Conservation (phyloP, 2,113 vertebrate species). For the Helogale parvula region DNA sequence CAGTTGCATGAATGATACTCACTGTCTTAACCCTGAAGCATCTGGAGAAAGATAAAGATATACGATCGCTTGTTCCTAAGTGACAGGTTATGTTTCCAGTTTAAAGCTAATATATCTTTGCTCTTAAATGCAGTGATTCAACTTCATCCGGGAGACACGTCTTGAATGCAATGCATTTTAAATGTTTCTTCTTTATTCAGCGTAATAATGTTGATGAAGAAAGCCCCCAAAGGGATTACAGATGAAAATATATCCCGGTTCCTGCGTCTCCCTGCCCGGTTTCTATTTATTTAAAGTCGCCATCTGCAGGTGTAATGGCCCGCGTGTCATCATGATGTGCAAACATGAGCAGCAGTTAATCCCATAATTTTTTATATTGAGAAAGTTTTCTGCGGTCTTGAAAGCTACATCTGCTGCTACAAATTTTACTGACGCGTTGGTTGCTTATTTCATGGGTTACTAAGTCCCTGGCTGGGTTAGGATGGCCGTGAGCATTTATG, state of each 20-base stretch:
- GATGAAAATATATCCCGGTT: neutral
- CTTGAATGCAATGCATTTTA: neutral
- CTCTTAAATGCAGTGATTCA: neutral
- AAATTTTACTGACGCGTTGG: neutral
- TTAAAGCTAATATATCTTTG: neutral
- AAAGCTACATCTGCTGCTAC: neutral
- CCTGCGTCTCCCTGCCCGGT: neutral
- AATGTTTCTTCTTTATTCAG: slow-evolving; percentile 1
- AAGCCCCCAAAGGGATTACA: neutral
- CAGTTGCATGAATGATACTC: neutral
- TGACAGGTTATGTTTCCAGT: neutral
- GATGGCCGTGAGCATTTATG: neutral
- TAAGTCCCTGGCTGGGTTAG: neutral
- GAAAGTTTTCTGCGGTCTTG: neutral
- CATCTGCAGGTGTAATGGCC: neutral
- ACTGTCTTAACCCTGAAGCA: neutral
- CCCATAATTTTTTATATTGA: neutral
- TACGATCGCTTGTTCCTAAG: neutral
- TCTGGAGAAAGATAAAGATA: neutral
- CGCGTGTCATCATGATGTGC: neutral
- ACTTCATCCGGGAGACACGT: neutral
- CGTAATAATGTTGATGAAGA: neutral
- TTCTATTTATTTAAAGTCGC: neutral
- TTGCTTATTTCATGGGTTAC: neutral
- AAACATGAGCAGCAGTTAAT: neutral